Conservation (phyloP, 2,888 invertebrate species). For the Halocaridina rubra region DNA sequence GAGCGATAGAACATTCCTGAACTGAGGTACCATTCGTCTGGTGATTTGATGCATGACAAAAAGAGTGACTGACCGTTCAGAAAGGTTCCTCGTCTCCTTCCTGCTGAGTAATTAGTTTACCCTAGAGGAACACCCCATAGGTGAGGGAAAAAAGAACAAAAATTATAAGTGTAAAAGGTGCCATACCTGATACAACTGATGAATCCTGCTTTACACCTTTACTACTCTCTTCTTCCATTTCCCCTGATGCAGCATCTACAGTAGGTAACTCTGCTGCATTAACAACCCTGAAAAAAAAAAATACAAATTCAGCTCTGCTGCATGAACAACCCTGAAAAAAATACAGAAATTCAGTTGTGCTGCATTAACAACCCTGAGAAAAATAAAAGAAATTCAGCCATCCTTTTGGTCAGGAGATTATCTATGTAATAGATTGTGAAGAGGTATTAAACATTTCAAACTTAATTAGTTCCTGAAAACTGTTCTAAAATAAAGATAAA, state of each 20-base stretch:
- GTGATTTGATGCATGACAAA: too few relatives aligned
- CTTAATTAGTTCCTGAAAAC: too few relatives aligned
- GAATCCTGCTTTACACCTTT: conserved; percentile 11
- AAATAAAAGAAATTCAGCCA: too few relatives aligned
- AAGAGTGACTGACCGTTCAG: conserved; percentile 19
- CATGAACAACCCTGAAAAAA: too few relatives aligned
- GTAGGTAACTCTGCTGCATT: conserved; percentile 32
- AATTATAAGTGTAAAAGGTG: background rate
- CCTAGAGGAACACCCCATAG: conserved; percentile 45
- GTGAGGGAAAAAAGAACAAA: conserved; percentile 18
- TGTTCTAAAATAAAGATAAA: too few relatives aligned
- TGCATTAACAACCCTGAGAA: too few relatives aligned
- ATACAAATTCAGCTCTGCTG: background rate
- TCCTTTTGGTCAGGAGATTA: too few relatives aligned
- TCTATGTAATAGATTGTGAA: too few relatives aligned
- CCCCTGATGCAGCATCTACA: background rate
- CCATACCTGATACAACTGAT: conserved; percentile 48
- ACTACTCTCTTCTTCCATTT: background rate
- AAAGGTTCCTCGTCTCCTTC: conserved; percentile 38
- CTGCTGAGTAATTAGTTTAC: conserved; percentile 44
- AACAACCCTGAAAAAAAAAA: conserved; percentile 25
- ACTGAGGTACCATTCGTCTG: too few relatives aligned
- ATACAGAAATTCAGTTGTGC: too few relatives aligned
- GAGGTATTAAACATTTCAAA: too few relatives aligned
- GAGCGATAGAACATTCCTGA: conserved; percentile 38